Evolutionary conservation across 2,797 vertebrate species (phyloP), one percentile per base, ranked within the genome.

Genomic region (Bovichtus diacanthus): DNA sequence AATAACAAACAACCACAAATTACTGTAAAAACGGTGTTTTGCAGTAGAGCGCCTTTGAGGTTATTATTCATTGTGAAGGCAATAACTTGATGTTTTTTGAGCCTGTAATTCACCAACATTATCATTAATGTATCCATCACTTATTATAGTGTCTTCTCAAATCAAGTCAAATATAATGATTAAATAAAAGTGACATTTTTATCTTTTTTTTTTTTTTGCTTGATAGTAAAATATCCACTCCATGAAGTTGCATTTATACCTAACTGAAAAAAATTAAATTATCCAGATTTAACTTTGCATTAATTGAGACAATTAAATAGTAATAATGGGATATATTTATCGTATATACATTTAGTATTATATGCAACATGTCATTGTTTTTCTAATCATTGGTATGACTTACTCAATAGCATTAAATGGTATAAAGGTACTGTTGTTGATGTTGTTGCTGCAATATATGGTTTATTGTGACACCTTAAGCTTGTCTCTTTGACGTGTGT

Each of bases 391-490:
- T 60, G 61, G 34, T 19, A 41, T 36, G 12, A 58, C 6, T 41
- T 68, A 19, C 46, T 55, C 6, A 39, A 2, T 0, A 6, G 19
- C 11, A 38, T 60, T 18, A 21, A 25, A 62, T 66, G 0, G 4
- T 49, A 12, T 21, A 44, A 23, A 70, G 64, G 6, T 9, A 31
- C 2, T 9, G 10, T 47, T 69, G 38, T 63, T 68, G 38, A 63
- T 68, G 49, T 74, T 77, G 19, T 15, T 39, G 64, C 62, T 74
- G 43, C 61, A 73, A 74, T 80, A 65, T 65, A 83, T 65, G 54
- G 18, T 87, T 88, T 87, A 61, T 70, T 87, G 55, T 19, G n/a
- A 70, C 66, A 76, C 62, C 60, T 78, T 16, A 54, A 68, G 55
- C 75, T 64, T 73, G 70, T 55, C 16, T 66, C 21, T 74, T 78